These are phyloP conservation scores for Isoperla grammatica DNA, from an alignment of 2,888 invertebrate genomes.

Conservation along the genomic window DNA sequence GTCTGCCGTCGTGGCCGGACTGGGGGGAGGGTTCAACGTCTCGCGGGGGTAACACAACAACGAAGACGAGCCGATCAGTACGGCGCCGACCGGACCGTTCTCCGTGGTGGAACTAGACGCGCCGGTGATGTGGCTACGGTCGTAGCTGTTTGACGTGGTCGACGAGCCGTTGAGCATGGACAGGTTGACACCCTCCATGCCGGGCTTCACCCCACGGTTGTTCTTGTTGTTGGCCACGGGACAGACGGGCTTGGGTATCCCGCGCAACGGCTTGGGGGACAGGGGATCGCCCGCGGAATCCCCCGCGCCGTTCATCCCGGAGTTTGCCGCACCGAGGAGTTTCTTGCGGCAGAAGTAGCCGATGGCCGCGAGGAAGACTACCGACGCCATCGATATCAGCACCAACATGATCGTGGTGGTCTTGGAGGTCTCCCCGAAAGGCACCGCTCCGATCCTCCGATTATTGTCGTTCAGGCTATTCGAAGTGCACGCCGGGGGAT, in stretches of 20 bases:
- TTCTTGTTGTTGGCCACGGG: conserved; percentile 15
- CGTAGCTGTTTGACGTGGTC: conserved; percentile 51
- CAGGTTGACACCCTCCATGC: conserved; percentile 52
- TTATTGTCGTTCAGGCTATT: conserved; percentile 38
- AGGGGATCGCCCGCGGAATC: conserved; percentile 63
- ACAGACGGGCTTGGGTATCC: conserved; percentile 24
- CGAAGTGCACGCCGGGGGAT: conserved; percentile 53
- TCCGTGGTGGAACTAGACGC: conserved; percentile 36
- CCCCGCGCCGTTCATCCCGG: conserved; percentile 47
- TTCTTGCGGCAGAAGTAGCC: conserved; percentile 51
- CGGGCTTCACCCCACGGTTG: conserved; percentile 25
- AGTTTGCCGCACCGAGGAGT: conserved; percentile 38
- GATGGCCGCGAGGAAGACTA: conserved; percentile 49
- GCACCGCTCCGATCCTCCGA: conserved; percentile 41
- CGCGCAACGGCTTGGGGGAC: conserved; percentile 47
- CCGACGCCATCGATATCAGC: conserved; percentile 51
- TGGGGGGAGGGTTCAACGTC: conserved; percentile 85
- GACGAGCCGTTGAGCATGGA: conserved; percentile 55
- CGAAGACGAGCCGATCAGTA: conserved; percentile 35
- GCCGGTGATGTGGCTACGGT: conserved; percentile 65
- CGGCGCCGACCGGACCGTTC: conserved; percentile 26
- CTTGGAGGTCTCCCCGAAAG: conserved; percentile 43
- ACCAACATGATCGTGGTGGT: conserved; percentile 53
- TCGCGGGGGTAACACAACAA: conserved; percentile 67
- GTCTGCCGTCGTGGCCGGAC: conserved; percentile 72